Base-by-base conservation (phyloP, 92 coral and sea anemone species). In the Hydrozoanthus gracilis region DNA sequence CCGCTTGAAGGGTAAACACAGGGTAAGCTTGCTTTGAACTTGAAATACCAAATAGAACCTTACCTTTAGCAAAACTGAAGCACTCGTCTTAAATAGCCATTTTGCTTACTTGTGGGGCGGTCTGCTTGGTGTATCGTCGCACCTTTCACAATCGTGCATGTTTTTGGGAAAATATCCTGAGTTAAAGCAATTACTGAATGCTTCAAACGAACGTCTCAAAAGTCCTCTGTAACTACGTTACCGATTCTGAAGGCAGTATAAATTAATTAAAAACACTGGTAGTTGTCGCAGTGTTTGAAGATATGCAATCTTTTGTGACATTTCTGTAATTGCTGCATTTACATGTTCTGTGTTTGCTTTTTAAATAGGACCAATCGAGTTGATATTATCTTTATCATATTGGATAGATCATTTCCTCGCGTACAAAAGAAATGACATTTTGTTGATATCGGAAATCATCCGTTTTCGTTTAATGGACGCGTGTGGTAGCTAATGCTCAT, bases 221-320 rank as follows among this genome's bases (percentile, higher is more conserved):
- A 51, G 58, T 51, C 49, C 16, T 48, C 75, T 18, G 85, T 80
- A 46, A 27, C 85, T 65, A 64, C 44, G 85, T 66, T 48, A 80
- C 85, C 62, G 49, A 62, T 9, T 15, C 18, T 66, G 4, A 51
- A 47, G 60, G 7, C 20, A 7, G 85, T 65, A 64, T 65, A 66
- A 47, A 80, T 65, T 80, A 80, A 80, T 80, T 80, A 80, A 80
- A 80, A 80, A 80, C 48, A 52, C 60, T 27, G 49, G 85, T 80
- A 80, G 66, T 80, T 80, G 73, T 35, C 58, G 45, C 69, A 80
- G 52, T 66, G 67, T 79, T 79, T 62, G 84, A 16, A 62, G 84
- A 64, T 18, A n/a, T 61, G 85, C 73, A 62, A 65, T 80, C 73
- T 20, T 60, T 47, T 80, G 44, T 67, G 73, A 80, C 73, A 80